Evolutionary conservation across 2,797 vertebrate species (phyloP).

Genomic region (Danio kyathit): DNA sequence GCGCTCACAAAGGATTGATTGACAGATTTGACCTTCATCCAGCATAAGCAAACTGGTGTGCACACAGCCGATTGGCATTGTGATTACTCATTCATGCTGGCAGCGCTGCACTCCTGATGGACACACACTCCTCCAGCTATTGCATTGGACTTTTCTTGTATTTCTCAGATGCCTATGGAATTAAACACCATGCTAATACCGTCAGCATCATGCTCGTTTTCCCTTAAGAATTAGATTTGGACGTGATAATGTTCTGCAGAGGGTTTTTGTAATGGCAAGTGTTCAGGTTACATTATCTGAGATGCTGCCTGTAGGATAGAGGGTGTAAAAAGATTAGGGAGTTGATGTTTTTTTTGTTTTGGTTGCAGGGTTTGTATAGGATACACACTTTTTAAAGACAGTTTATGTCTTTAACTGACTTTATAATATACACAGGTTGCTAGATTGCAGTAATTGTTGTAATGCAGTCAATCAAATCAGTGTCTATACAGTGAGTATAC

Average conservation of each 20-base stretch:
- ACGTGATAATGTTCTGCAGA: not conserved
- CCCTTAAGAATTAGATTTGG: slow-evolving; percentile 3
- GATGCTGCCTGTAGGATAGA: slow-evolving; percentile 21
- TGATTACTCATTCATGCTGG: slow-evolving; percentile 69
- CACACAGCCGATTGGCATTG: slow-evolving; percentile 56
- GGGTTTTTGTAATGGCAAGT: slow-evolving; percentile 6
- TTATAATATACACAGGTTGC: not conserved
- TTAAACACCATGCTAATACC: not conserved
- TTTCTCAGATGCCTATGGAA: not conserved
- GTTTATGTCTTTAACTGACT: slow-evolving; percentile 24
- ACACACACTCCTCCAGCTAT: slow-evolving; percentile 29
- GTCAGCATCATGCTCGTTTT: slow-evolving; percentile 27
- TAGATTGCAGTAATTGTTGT: not conserved
- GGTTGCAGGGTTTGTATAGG: slow-evolving; percentile 26
- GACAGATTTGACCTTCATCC: slow-evolving; percentile 46
- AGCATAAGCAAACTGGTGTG: not conserved
- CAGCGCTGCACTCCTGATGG: slow-evolving; percentile 18
- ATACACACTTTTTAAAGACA: slow-evolving; percentile 17
- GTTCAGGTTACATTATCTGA: slow-evolving; percentile 29
- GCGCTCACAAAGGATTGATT: slow-evolving; percentile 35
- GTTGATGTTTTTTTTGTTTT: slow-evolving; percentile 12
- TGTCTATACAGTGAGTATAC: too few relatives aligned
- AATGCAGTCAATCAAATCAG: too few relatives aligned
- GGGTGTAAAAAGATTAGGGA: slow-evolving; percentile 3
- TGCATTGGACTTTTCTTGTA: not conserved